These are phyloP conservation scores for Epinephelus moara DNA, from an alignment of 2,113 vertebrate genomes.

Conservation along the genomic window DNA sequence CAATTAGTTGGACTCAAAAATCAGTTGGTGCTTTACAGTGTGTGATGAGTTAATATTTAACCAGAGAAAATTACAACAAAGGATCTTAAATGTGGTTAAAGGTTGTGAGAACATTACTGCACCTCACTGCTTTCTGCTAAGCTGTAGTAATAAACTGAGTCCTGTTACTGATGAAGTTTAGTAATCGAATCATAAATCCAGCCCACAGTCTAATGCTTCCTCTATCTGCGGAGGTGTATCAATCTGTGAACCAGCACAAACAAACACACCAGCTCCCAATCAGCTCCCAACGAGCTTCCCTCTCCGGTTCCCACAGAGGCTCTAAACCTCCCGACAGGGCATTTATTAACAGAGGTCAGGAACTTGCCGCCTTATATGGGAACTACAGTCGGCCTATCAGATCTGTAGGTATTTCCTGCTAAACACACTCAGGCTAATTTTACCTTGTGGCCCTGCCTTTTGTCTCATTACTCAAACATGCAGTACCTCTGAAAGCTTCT, in stretches of 20 bases:
- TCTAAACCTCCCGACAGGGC: constrained; percentile 56
- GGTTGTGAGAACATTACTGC: background rate
- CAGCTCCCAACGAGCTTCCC: constrained; percentile 23
- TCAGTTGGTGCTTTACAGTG: background rate
- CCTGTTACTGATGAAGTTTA: background rate
- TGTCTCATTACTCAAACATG: constrained; percentile 7
- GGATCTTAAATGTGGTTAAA: background rate
- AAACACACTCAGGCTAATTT: constrained; percentile 74
- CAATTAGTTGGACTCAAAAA: background rate
- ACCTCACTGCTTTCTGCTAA: background rate
- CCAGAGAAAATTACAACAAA: background rate
- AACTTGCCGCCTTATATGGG: constrained; percentile 69
- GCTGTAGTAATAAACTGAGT: background rate
- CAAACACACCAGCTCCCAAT: constrained; percentile 25
- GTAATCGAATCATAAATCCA: background rate
- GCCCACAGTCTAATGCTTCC: background rate
- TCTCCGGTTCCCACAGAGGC: constrained; percentile 64
- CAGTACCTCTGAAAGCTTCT: no score
- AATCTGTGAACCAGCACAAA: constrained; percentile 13
- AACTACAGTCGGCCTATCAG: constrained; percentile 72
- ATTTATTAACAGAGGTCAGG: constrained; percentile 80
- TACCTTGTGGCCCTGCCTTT: constrained; percentile 41
- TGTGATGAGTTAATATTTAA: background rate
- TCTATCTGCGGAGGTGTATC: constrained; percentile 4
- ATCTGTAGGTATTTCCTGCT: constrained; percentile 84